Conservation (phyloP, 2,888 invertebrate species). For the Nymphalis c-album region DNA sequence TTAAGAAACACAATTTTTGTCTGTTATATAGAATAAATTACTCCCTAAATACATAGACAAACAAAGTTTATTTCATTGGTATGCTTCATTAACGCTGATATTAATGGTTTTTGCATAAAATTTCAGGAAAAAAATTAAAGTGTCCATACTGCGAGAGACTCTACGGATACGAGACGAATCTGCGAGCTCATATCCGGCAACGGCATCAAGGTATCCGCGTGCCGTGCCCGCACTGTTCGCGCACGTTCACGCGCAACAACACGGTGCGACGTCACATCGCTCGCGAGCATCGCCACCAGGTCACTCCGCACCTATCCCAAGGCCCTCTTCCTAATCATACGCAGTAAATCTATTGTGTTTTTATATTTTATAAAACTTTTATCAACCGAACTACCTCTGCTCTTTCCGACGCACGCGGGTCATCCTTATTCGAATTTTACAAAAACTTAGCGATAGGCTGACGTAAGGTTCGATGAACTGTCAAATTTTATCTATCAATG, state of each 20-base stretch:
- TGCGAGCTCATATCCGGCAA: conserved; percentile 94
- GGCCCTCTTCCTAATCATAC: conserved; percentile 83
- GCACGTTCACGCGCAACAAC: conserved; percentile 95
- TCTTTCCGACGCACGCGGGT: conserved; percentile 54
- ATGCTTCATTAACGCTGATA: no score
- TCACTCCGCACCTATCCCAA: conserved; percentile 84
- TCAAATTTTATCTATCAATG: conserved; percentile 10
- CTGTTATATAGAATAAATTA: no score
- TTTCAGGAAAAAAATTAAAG: conserved; percentile 93
- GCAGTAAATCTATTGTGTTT: conserved; percentile 71
- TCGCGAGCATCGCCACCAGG: conserved; percentile 89
- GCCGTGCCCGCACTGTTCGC: conserved; percentile 94
- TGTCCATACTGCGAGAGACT: conserved; percentile 95
- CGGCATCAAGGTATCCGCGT: conserved; percentile 95
- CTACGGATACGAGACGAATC: conserved; percentile 95
- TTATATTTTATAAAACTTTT: conserved; percentile 47
- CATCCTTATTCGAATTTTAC: conserved; percentile 38
- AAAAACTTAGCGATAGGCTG: conserved; percentile 1
- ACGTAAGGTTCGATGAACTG: conserved; percentile 4
- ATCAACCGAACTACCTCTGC: conserved; percentile 74
- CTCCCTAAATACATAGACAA: background rate
- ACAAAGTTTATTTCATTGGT: no score
- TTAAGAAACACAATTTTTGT: no score
- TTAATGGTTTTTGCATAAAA: background rate
- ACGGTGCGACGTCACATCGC: conserved; percentile 95